These are phyloP conservation scores for Oxyscelio sp. DNA, from an alignment of 2,888 invertebrate genomes.

Conservation along the genomic window DNA sequence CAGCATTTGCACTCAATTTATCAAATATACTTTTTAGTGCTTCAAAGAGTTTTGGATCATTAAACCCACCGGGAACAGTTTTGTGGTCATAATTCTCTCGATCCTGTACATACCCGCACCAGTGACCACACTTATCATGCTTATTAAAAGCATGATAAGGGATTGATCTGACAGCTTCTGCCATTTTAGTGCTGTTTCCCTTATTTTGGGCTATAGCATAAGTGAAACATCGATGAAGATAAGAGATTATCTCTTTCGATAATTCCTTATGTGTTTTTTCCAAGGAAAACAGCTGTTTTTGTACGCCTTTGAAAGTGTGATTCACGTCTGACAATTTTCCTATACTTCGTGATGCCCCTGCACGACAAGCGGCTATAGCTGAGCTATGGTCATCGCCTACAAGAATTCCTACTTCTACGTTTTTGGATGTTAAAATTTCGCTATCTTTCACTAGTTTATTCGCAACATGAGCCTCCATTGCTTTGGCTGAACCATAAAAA, in stretches of 20 bases:
- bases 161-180: conserved; percentile 55
- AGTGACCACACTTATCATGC: conserved; percentile 68
- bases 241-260: conserved; percentile 52
- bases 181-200: conserved; percentile 61
- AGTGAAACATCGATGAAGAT: conserved; percentile 74
- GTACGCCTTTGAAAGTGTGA: conserved; percentile 71
- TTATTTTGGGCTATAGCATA: conserved; percentile 76
- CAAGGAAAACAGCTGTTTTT: too few relatives aligned
- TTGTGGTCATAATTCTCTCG: too few relatives aligned
- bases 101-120: too few relatives aligned
- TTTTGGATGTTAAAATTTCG: too few relatives aligned
- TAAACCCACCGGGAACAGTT: too few relatives aligned
- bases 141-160: conserved; percentile 69
- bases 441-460: conserved; percentile 68
- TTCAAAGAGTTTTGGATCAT: too few relatives aligned
- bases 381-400: conserved; percentile 74
- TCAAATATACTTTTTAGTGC: not conserved
- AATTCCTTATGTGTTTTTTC: conserved; percentile 65
- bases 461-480: conserved; percentile 76
- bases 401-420: too few relatives aligned
- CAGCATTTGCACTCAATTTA: not conserved
- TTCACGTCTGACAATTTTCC: conserved; percentile 77
- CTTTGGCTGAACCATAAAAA: conserved; percentile 78
- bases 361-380: conserved; percentile 70
- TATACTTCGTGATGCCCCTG: too few relatives aligned